Conservation (phyloP, 1,140 invertebrate genomes). For the Drosophila triauraria region DNA sequence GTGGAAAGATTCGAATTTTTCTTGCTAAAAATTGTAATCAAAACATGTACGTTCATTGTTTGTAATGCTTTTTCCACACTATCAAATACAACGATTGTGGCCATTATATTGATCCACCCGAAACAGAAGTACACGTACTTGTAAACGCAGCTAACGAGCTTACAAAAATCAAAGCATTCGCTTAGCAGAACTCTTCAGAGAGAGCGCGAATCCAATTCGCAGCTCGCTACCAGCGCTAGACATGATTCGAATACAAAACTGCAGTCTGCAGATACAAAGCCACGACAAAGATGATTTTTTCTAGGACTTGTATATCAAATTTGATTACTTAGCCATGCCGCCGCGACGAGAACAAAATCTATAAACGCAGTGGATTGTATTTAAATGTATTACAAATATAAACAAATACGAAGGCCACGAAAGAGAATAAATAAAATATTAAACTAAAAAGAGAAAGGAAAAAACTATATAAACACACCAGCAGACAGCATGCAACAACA, state of each 20-base stretch:
- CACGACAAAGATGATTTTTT: conserved; percentile 50
- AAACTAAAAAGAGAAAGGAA: conserved; percentile 29
- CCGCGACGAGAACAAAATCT: conserved; percentile 44
- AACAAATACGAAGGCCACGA: conserved; percentile 49
- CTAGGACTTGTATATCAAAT: conserved; percentile 51
- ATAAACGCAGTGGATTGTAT: conserved; percentile 61
- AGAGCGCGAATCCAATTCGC: conserved; percentile 69
- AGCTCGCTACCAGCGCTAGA: conserved; percentile 43
- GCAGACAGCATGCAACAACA: conserved; percentile 59
- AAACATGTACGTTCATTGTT: background rate
- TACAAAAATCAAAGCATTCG: conserved; percentile 64
- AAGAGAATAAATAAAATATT: conserved; percentile 46
- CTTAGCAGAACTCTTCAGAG: conserved; percentile 54
- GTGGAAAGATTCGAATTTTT: background rate
- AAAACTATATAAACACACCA: conserved; percentile 43
- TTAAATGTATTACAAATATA: conserved; percentile 77
- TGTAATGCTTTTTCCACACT: background rate
- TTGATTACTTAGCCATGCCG: conserved; percentile 44
- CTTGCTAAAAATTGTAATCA: background rate
- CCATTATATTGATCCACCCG: conserved; percentile 6
- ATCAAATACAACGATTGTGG: background rate
- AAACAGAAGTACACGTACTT: conserved; percentile 10
- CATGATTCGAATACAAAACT: conserved; percentile 23
- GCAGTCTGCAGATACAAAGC: conserved; percentile 20
- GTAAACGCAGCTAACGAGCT: conserved; percentile 60